Percentiles rank a stretch among this genome's conserved stretches.
These are phyloP conservation scores for Coilia nasus DNA, from an alignment of 2,797 vertebrate genomes.

Conservation along the genomic window DNA sequence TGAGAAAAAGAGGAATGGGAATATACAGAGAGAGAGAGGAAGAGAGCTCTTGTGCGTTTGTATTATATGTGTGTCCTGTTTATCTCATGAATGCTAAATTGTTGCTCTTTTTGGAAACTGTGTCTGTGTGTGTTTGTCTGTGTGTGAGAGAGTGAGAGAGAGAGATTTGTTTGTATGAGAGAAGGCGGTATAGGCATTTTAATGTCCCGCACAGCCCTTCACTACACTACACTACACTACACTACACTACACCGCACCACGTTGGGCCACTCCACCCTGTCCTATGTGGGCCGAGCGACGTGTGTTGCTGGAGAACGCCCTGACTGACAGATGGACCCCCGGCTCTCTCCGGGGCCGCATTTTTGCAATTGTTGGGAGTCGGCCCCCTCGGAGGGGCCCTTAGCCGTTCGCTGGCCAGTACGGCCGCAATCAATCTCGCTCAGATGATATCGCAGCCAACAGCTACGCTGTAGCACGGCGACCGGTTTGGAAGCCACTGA, in stretches of 20 bases:
- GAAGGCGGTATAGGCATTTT: background rate
- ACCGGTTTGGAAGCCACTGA: background rate
- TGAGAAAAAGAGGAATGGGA: slow-evolving; percentile 33
- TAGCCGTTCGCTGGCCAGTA: no score
- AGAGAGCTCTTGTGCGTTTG: slow-evolving; percentile 67
- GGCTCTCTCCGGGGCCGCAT: background rate
- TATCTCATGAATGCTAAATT: slow-evolving; percentile 60
- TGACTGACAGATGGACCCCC: background rate
- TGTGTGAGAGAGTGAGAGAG: background rate
- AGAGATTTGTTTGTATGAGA: slow-evolving; percentile 42
- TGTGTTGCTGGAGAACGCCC: background rate
- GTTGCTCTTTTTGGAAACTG: slow-evolving; percentile 46
- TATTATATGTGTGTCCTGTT: no score
- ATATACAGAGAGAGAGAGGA: slow-evolving; percentile 42
- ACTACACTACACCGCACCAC: background rate
- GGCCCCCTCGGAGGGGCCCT: background rate
- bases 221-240: background rate
- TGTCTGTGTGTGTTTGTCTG: slow-evolving; percentile 13
- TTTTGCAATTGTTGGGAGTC: slow-evolving; percentile 17
- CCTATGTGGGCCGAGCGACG: background rate
- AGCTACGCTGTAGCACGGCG: background rate
- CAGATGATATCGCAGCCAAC: slow-evolving; percentile 4
- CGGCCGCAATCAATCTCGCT: slow-evolving; percentile 12
- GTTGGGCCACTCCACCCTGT: no score
- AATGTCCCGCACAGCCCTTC: background rate